phyloP scores from a whole-genome alignment of 2,113 vertebrate genomes.

The Phalacrocorax brasilianus region DNA sequence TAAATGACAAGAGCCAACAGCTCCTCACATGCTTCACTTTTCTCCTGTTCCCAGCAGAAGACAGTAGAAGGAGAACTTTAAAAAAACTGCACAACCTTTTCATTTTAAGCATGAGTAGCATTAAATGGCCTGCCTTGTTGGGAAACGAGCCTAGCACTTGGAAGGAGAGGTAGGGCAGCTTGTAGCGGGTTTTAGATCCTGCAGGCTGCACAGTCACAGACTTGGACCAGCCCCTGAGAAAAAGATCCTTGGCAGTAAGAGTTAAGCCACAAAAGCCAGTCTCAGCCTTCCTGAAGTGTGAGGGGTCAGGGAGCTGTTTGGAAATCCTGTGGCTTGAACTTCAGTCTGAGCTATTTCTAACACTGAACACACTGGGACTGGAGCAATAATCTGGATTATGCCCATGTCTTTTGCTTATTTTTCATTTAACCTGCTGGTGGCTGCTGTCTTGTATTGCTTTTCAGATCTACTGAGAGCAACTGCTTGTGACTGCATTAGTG shows the following conservation, averaged over 20 bases:
- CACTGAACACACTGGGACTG: background rate
- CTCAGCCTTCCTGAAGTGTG: background rate
- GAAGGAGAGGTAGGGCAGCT: background rate
- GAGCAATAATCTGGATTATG: background rate
- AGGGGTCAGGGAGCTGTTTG: conserved; percentile 6
- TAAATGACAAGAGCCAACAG: background rate
- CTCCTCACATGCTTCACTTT: background rate
- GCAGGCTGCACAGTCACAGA: background rate
- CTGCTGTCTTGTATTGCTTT: background rate
- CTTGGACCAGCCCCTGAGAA: background rate
- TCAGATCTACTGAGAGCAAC: background rate
- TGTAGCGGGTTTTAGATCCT: background rate
- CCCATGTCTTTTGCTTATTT: conserved; percentile 14
- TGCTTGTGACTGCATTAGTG: background rate
- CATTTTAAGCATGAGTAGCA: background rate
- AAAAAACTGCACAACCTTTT: background rate
- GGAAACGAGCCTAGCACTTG: background rate
- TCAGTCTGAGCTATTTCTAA: conserved; percentile 1
- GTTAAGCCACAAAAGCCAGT: background rate
- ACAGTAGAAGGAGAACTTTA: background rate
- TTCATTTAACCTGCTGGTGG: conserved; percentile 23
- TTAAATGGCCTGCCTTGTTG: background rate
- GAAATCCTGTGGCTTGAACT: conserved; percentile 10
- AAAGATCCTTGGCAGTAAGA: background rate
- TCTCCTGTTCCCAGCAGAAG: background rate